A percentile compares a stretch with the other conserved stretches of the same genome.
These are phyloP conservation scores for Gymnocypris eckloni DNA, from an alignment of 2,797 vertebrate genomes.

Conservation along the genomic window DNA sequence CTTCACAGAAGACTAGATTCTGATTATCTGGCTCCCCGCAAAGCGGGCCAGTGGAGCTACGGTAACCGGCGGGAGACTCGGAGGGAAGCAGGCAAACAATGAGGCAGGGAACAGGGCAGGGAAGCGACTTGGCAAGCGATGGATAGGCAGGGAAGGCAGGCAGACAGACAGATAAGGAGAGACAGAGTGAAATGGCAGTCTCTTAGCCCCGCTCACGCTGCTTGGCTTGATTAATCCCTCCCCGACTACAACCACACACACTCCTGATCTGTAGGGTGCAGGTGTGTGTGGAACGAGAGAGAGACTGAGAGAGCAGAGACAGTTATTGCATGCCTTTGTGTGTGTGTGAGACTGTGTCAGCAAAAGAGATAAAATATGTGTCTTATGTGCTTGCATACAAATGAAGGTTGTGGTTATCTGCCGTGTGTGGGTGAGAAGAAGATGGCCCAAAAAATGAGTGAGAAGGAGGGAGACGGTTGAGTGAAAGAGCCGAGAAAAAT, in stretches of 20 bases:
- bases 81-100: conserved; percentile 67
- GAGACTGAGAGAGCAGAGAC: neutral
- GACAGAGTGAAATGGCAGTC: conserved; percentile 48
- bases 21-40: conserved; percentile 83
- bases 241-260: conserved; percentile 47
- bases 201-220: conserved; percentile 54
- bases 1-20: conserved; percentile 84
- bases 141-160: conserved; percentile 52
- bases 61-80: conserved; percentile 65
- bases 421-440: conserved; percentile 40
- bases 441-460: conserved; percentile 14
- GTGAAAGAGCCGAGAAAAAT: conserved; percentile 4
- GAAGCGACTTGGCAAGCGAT: conserved; percentile 51
- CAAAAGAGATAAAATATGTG: conserved; percentile 30
- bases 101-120: conserved; percentile 56
- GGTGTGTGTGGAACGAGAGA: conserved; percentile 20
- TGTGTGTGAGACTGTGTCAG: conserved; percentile 37
- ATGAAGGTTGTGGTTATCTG: conserved; percentile 45
- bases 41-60: conserved; percentile 69
- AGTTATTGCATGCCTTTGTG: conserved; percentile 29
- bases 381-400: conserved; percentile 38
- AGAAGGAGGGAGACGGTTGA: conserved; percentile 12
- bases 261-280: conserved; percentile 32
- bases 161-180: conserved; percentile 56
- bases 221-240: conserved; percentile 60